Evolutionary conservation across 2,888 invertebrate genomes (phyloP), one percentile per base, ranked within the genome.

Genomic region (Atethmia centrago): DNA sequence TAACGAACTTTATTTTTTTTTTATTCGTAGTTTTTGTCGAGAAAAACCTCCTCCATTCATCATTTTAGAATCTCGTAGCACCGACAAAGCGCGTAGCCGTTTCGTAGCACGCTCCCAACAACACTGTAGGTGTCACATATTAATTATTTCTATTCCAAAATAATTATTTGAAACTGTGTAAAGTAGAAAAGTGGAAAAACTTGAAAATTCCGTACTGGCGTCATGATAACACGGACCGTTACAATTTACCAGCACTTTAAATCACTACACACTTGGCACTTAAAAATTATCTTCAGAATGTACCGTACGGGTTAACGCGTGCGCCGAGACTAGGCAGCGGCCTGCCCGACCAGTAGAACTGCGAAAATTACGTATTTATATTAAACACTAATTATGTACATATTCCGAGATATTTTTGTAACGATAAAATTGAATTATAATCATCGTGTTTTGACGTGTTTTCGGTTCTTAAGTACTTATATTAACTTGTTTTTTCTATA

Each of bases 201-300:
- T 88, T 80, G 64, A 67, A 82, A 77, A 71, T 64, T 70, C 90
- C 94, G 91, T 95, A 95, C 95, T 92, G 92, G 89, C 90, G 92
- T 92, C 93, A 95, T 95, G 89, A 90, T 88, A 92, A 90, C 94
- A 95, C 95, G 91, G 93, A 95, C 94, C 94, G 94, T 94, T 87
- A 86, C 89, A 88, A 90, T 90, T 91, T 92, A 93, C 92, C 92
- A 88, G 90, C 92, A 90, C 89, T 83, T 80, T 67, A 72, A 51
- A 74, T 74, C 95, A 95, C 95, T 94, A 93, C 91, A 94, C 93
- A 94, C 93, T 94, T 89, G 87, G 86, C 93, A 93, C 92, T 89
- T 85, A 84, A 87, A 87, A 88, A 88, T 83, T 87, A 88, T 87
- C 90, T 91, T 90, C 90, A 92, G 93, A 90, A 90, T 87, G 92